Evolutionary conservation across 2,797 vertebrate species (phyloP).

Genomic region (Manis crassicaudata): DNA sequence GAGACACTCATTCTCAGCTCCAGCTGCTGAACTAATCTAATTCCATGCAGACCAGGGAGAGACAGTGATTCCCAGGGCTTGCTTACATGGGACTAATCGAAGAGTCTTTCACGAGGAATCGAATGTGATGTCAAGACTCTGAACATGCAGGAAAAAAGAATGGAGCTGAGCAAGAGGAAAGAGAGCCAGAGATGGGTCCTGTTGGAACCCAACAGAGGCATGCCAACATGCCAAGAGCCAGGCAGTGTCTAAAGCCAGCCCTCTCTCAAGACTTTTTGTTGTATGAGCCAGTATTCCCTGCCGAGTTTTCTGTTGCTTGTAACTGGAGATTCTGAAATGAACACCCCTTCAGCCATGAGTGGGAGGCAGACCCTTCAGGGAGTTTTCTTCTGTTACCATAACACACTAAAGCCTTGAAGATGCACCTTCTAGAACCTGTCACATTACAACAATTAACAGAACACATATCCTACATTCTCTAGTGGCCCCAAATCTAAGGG

Average conservation of each 20-base stretch:
- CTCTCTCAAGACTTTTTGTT: background rate
- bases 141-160: background rate
- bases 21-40: no score
- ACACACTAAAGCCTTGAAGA: background rate
- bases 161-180: background rate
- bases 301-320: background rate
- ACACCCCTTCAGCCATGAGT: accelerated
- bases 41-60: background rate
- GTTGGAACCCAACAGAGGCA: background rate
- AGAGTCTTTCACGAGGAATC: background rate
- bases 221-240: no score
- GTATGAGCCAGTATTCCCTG: background rate
- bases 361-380: background rate
- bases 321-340: background rate
- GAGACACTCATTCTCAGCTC: background rate
- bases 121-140: background rate
- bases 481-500: no score
- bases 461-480: background rate
- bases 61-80: background rate
- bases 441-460: background rate
- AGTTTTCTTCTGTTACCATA: background rate
- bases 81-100: background rate
- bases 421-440: background rate
- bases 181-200: background rate
- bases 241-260: background rate